Base-by-base conservation (phyloP, 1,140 invertebrate genomes). In the Neodiprion fabricii region DNA sequence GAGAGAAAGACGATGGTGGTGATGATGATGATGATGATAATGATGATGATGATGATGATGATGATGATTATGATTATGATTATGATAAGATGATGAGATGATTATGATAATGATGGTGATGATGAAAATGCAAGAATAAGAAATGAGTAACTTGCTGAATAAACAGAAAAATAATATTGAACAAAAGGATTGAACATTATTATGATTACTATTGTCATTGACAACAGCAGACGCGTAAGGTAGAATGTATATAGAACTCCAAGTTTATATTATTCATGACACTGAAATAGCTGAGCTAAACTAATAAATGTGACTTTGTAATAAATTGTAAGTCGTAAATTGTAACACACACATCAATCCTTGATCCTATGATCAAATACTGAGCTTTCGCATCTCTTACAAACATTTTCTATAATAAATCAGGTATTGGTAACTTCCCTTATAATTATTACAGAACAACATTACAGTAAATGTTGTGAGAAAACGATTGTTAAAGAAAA, bases 271-370 rank as follows among this genome's bases (percentile, higher is more conserved):
- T 80, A 80, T 80, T 76, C 76, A 82, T 79, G 77, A 82, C 61
- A 75, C 77, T 81, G 77, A 80, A 70, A 80, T 81, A 84, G 78
- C 75, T 79, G 74, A 82, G 72, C 76, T 73, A 76, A 79, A 78
- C 72, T 82, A 83, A 82, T 84, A 83, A 84, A 84, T 83, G 80
- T 83, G 79, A 83, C 78, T 84, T 84, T 84, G 77, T 85, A 83
- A 83, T 78, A 85, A 85, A 84, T 47, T 7, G 48, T 17, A 48
- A 21, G 14, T 14, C 68, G 61, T 66, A 40, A 40, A 40, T 40
- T 5, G 28, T 40, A 40, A 40, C 28, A 5, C 28, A 40, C 28
- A 5, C 28, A 40, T 40, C 28, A 40, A 40, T 40, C 28, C 28
- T 40, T 40, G 5, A 40, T 40, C 28, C 28, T 40, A 40, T 40